Evolutionary conservation across 1,140 invertebrate genomes (phyloP).

Genomic region (Heliconius melpomene): DNA sequence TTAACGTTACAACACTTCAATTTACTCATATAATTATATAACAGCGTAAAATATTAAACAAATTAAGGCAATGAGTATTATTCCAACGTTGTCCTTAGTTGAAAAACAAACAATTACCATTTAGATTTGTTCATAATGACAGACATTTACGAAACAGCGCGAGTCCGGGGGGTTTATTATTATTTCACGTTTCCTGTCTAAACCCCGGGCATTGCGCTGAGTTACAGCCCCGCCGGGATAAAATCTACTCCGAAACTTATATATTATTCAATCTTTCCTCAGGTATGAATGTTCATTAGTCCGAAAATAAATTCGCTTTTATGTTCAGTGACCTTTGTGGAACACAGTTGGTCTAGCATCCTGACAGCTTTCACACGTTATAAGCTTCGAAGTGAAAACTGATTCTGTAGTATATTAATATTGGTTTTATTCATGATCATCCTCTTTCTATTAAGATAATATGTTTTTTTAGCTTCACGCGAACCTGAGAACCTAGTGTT

Average conservation of each 20-base stretch:
- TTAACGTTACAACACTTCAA: no score
- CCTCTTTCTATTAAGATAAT: background rate
- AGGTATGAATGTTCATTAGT: slow-evolving; percentile 73
- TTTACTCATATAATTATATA: no score
- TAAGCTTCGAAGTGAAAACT: background rate
- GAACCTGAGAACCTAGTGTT: no score
- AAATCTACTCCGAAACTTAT: slow-evolving; percentile 65
- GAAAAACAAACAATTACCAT: slow-evolving; percentile 10
- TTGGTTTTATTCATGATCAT: background rate
- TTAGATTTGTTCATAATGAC: slow-evolving; percentile 31
- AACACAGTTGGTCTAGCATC: slow-evolving; percentile 17
- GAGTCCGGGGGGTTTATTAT: slow-evolving; percentile 58
- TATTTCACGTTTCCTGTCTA: slow-evolving; percentile 59
- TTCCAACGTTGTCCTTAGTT: background rate
- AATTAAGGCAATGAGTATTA: background rate
- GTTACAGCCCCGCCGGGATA: slow-evolving; percentile 57
- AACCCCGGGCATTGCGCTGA: slow-evolving; percentile 53
- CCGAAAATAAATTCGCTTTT: slow-evolving; percentile 64
- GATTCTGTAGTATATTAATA: background rate
- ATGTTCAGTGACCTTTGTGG: slow-evolving; percentile 59
- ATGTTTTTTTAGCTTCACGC: no score
- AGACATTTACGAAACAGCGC: slow-evolving; percentile 32
- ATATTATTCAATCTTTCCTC: slow-evolving; percentile 73
- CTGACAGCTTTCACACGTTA: slow-evolving; percentile 1
- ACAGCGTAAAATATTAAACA: background rate